phyloP scores from a whole-genome alignment of 2,888 invertebrate genomes.

The Diadegma fenestrale region DNA sequence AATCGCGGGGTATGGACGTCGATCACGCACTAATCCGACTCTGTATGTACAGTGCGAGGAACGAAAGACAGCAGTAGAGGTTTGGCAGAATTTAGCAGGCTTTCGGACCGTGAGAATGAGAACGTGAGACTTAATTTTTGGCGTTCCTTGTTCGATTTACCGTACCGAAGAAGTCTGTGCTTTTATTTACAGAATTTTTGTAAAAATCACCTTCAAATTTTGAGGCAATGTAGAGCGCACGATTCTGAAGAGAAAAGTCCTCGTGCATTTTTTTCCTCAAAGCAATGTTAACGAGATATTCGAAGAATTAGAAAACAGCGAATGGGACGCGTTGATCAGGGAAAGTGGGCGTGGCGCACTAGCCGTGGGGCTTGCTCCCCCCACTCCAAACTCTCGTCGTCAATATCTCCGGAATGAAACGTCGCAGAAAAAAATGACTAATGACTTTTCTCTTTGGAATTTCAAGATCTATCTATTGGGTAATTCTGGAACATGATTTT shows the following conservation, averaged over 20 bases:
- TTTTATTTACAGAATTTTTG: background rate
- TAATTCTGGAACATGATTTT: background rate
- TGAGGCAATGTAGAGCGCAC: background rate
- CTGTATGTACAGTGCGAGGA: constrained; percentile 1
- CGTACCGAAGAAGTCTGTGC: background rate
- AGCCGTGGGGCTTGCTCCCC: background rate
- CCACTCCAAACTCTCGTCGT: background rate
- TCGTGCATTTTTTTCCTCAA: background rate
- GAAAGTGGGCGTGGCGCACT: background rate
- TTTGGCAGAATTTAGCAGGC: constrained; percentile 37
- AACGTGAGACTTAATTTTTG: background rate
- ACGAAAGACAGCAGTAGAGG: constrained; percentile 34
- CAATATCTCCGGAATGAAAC: background rate
- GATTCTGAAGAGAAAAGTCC: background rate
- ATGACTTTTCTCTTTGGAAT: background rate
- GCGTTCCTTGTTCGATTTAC: constrained; percentile 11
- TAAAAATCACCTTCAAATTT: background rate
- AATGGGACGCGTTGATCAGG: background rate
- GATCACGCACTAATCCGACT: constrained; percentile 62
- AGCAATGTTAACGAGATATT: background rate
- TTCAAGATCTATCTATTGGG: background rate
- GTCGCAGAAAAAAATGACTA: background rate
- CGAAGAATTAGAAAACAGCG: background rate
- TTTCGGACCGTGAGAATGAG: constrained; percentile 11
- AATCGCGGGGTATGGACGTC: constrained; percentile 46